A percentile compares a stretch with the other conserved stretches of the same genome.
Conservation (phyloP, 2,113 vertebrate genomes). For the Elephantulus edwardii region DNA sequence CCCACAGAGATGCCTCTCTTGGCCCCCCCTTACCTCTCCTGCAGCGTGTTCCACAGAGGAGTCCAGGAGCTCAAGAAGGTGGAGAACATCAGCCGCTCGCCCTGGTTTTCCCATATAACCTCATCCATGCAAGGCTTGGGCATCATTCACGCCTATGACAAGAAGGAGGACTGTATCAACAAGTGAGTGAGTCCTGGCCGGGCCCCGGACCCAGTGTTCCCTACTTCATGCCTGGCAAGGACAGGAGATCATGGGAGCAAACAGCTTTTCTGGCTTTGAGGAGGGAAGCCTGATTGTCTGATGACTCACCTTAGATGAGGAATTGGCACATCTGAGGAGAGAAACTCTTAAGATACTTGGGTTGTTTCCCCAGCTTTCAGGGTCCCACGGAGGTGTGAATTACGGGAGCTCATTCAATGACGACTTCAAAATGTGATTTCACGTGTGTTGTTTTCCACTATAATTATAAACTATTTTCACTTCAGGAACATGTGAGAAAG, state of each 20-base stretch:
- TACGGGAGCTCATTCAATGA: neutral
- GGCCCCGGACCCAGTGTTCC: neutral
- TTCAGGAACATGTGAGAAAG: neutral
- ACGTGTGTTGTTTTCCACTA: neutral
- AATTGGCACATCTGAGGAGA: accelerated
- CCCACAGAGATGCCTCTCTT: neutral
- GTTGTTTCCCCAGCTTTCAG: too few species aligned
- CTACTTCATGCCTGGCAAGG: accelerated
- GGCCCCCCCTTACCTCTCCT: neutral
- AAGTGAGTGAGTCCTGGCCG: constrained; percentile 77
- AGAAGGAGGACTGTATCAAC: constrained; percentile 77
- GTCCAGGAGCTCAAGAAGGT: constrained; percentile 85
- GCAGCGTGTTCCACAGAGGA: constrained; percentile 84
- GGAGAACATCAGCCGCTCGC: constrained; percentile 87
- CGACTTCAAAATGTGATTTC: neutral
- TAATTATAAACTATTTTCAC: neutral
- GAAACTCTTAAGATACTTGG: neutral
- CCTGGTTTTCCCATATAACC: constrained; percentile 85
- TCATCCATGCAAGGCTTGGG: constrained; percentile 86
- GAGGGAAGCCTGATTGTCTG: neutral
- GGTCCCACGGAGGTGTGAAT: neutral
- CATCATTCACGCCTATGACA: constrained; percentile 86
- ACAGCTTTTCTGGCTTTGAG: neutral
- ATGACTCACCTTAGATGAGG: accelerated
- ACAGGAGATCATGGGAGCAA: neutral